These are phyloP conservation scores for Ornithoptera alexandrae DNA, from an alignment of 2,888 invertebrate genomes.

Conservation along the genomic window DNA sequence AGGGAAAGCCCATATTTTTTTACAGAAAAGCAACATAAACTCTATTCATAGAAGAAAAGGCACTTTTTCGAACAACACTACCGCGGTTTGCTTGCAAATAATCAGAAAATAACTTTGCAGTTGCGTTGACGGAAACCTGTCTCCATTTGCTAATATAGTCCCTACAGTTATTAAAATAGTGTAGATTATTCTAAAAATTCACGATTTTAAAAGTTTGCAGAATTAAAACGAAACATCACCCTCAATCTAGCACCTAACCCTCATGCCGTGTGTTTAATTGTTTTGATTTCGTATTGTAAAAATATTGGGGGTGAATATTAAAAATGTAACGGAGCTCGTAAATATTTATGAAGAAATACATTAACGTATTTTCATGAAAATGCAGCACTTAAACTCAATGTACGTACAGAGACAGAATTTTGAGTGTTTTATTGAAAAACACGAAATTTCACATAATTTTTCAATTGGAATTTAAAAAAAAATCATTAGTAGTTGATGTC, in stretches of 20 bases:
- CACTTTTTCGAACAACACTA: constrained; percentile 57
- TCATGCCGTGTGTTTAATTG: constrained; percentile 69
- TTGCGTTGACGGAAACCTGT: constrained; percentile 56
- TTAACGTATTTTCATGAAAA: constrained; percentile 15
- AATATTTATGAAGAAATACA: constrained; percentile 22
- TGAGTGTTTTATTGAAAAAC: not conserved
- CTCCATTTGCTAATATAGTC: constrained; percentile 43
- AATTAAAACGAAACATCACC: constrained; percentile 61
- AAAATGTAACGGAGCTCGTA: constrained; percentile 35
- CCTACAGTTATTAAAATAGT: constrained; percentile 37
- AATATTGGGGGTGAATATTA: constrained; percentile 64
- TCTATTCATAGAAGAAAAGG: constrained; percentile 48
- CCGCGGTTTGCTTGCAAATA: constrained; percentile 59
- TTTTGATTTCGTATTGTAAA: constrained; percentile 69
- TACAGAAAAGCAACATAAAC: constrained; percentile 37
- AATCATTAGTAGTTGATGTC: no score
- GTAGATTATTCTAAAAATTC: constrained; percentile 10
- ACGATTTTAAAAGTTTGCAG: constrained; percentile 34
- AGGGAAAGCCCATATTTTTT: constrained; percentile 43
- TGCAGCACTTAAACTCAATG: constrained; percentile 14
- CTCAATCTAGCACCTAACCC: constrained; percentile 56
- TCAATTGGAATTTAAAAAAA: not conserved
- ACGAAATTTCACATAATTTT: not conserved
- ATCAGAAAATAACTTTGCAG: constrained; percentile 68
- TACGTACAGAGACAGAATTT: not conserved